These are phyloP conservation scores for Abrostola triplasia DNA, from an alignment of 2,888 invertebrate genomes.

Conservation along the genomic window DNA sequence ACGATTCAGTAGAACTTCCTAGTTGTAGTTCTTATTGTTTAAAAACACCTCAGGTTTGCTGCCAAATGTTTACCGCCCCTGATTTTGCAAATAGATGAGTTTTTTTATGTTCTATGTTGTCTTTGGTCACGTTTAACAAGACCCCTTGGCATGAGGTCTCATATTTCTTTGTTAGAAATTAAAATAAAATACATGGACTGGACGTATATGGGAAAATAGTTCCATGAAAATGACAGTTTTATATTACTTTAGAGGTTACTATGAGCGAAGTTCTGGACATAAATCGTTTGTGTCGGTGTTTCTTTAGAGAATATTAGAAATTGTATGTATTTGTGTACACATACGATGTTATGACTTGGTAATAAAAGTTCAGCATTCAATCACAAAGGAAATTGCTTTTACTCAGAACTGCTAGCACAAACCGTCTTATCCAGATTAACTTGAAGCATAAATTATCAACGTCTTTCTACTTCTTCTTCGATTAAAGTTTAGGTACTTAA, in stretches of 20 bases:
- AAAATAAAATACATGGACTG: constrained; percentile 7
- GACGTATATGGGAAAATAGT: constrained; percentile 5
- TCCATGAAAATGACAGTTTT: constrained; percentile 17
- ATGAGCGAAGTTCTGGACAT: constrained; percentile 15
- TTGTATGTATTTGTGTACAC: constrained; percentile 8
- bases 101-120: constrained; percentile 38
- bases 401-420: neutral
- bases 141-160: constrained; percentile 22
- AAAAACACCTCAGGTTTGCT: neutral
- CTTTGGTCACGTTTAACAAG: constrained; percentile 43
- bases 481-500: too few relatives aligned
- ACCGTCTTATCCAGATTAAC: too few relatives aligned
- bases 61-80: constrained; percentile 22
- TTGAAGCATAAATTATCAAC: too few relatives aligned
- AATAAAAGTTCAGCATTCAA: constrained; percentile 6
- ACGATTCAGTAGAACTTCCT: neutral
- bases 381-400: constrained; percentile 9
- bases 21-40: neutral
- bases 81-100: constrained; percentile 26
- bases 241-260: constrained; percentile 16
- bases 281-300: constrained; percentile 11
- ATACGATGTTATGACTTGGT: neutral
- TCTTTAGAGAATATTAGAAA: neutral
- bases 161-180: constrained; percentile 35
- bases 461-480: too few relatives aligned